These are phyloP conservation scores for Thunnus maccoyii DNA, from an alignment of 2,113 vertebrate species.

Conservation along the genomic window DNA sequence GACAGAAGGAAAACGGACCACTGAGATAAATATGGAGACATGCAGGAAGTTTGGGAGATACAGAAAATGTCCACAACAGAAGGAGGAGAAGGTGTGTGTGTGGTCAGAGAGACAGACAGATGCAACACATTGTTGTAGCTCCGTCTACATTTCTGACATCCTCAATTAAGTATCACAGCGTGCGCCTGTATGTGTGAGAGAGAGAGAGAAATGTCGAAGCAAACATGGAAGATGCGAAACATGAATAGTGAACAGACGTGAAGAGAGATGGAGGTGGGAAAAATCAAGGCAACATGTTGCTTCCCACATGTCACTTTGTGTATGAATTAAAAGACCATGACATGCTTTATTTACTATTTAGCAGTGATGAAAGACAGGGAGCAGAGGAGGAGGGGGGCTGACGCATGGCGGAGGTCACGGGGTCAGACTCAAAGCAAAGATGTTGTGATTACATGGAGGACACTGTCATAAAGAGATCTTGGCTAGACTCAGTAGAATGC, in stretches of 20 bases:
- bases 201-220: not conserved
- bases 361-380: too few relatives aligned
- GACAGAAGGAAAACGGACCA: constrained; percentile 4
- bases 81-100: constrained; percentile 3
- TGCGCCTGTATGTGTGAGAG: not conserved
- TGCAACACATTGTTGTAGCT: constrained; percentile 10
- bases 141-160: constrained; percentile 20
- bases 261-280: not conserved
- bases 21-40: not conserved
- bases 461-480: too few relatives aligned
- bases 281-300: too few relatives aligned
- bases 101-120: not conserved
- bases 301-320: too few relatives aligned
- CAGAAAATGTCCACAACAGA: not conserved
- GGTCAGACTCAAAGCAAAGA: too few relatives aligned
- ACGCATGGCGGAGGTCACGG: too few relatives aligned
- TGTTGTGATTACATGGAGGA: too few relatives aligned
- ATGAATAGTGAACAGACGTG: not conserved
- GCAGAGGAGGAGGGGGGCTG: too few relatives aligned
- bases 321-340: too few relatives aligned
- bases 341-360: too few relatives aligned
- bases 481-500: too few relatives aligned
- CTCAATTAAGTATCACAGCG: constrained; percentile 16
- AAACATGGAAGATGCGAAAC: not conserved
- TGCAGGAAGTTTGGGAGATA: not conserved